These are phyloP conservation scores for Cossypha polioptera DNA, from an alignment of 2,797 vertebrate species.

Conservation along the genomic window DNA sequence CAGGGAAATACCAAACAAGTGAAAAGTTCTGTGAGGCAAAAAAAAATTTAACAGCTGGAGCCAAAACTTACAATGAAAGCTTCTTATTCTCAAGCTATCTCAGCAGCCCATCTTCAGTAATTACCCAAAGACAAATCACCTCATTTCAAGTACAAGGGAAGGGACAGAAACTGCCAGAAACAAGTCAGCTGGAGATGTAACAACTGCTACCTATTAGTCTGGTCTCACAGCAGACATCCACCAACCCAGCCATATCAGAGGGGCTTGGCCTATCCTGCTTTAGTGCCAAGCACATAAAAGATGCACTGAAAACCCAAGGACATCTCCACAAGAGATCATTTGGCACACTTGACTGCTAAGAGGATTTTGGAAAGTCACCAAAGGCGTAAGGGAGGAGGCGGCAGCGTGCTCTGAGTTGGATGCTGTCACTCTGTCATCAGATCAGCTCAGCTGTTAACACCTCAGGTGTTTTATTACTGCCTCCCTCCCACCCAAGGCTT, in stretches of 20 bases:
- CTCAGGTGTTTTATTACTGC: not conserved
- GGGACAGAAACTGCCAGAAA: conserved; percentile 35
- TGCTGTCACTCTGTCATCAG: not conserved
- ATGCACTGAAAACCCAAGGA: not conserved
- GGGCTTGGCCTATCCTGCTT: not conserved
- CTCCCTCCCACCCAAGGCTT: not conserved
- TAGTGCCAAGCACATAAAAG: not conserved
- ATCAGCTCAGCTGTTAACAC: not conserved
- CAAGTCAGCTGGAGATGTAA: not conserved
- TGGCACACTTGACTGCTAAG: not conserved
- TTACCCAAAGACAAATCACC: conserved; percentile 56
- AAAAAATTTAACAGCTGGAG: not conserved
- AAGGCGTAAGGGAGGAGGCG: not conserved
- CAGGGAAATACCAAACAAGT: conserved; percentile 8
- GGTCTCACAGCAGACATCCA: not conserved
- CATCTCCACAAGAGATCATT: not conserved
- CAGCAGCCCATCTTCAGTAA: conserved; percentile 26
- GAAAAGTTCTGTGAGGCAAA: conserved; percentile 5
- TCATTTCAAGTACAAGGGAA: conserved; percentile 14
- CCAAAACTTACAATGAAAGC: conserved; percentile 10
- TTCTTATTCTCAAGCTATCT: conserved; percentile 10
- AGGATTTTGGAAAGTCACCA: not conserved
- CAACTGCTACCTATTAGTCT: not conserved
- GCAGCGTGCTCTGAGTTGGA: not conserved
- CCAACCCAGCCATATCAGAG: not conserved